A percentile compares a stretch with the other conserved stretches of the same genome.
These are phyloP conservation scores for Murina feae DNA, from an alignment of 2,113 vertebrate species.

Conservation along the genomic window DNA sequence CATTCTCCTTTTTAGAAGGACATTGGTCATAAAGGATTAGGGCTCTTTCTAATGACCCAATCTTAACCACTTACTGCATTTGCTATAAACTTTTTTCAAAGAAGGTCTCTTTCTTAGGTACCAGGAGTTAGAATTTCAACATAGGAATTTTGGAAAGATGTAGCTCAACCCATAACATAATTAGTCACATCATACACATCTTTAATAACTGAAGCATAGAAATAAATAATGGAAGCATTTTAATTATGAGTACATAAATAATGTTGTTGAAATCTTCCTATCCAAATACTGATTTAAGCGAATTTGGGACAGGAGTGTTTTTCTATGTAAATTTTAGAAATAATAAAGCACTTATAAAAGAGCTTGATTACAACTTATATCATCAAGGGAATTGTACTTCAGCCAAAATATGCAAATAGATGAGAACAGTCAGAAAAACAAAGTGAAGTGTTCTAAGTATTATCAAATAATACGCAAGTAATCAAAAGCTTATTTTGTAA, in stretches of 20 bases:
- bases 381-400: neutral
- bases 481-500: neutral
- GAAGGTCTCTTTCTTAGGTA: neutral
- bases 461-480: neutral
- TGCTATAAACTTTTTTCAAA: neutral
- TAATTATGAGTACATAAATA: neutral
- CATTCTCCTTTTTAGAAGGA: neutral
- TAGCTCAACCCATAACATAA: neutral
- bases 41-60: neutral
- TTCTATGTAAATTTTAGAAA: neutral
- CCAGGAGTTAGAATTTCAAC: neutral
- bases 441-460: neutral
- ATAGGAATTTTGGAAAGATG: neutral
- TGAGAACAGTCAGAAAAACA: neutral
- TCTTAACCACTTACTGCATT: neutral
- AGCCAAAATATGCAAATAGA: conserved; percentile 11
- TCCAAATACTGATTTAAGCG: neutral
- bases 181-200: neutral
- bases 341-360: neutral
- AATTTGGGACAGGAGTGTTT: neutral
- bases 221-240: neutral
- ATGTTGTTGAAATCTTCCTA: neutral
- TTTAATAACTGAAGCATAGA: neutral
- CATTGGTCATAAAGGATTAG: neutral
- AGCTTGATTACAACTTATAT: neutral